Conservation (phyloP, 2,888 invertebrate genomes). For the Apotomis betuletana region DNA sequence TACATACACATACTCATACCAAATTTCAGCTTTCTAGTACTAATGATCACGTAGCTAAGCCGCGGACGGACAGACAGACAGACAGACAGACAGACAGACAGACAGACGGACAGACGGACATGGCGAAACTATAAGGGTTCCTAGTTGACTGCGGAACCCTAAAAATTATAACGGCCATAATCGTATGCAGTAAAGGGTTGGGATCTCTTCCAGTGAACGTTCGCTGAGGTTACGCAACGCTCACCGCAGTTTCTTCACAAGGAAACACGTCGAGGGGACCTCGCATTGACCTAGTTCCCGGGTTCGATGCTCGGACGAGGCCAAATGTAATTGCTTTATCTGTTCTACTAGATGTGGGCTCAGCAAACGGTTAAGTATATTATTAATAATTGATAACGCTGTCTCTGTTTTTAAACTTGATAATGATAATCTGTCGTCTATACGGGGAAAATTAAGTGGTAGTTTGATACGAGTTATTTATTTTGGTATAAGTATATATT, state of each 20-base stretch:
- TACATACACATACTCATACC: too few relatives aligned
- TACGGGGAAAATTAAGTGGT: too few relatives aligned
- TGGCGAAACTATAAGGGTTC: too few relatives aligned
- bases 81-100: too few relatives aligned
- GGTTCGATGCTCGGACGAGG: constrained; percentile 36
- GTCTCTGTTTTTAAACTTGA: not conserved
- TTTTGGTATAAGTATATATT: too few relatives aligned
- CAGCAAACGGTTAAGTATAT: not conserved
- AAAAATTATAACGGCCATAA: too few relatives aligned
- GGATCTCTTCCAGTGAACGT: constrained; percentile 10
- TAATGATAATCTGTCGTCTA: not conserved
- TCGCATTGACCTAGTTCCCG: constrained; percentile 33
- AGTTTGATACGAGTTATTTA: too few relatives aligned
- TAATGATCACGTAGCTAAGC: too few relatives aligned
- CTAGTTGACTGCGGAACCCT: too few relatives aligned
- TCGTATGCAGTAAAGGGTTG: not conserved
- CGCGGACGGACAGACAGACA: too few relatives aligned
- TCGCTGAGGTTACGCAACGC: constrained; percentile 22
- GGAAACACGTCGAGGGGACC: constrained; percentile 33
- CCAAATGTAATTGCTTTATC: constrained; percentile 23
- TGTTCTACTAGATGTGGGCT: constrained; percentile 24
- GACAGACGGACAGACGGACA: too few relatives aligned
- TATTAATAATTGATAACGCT: not conserved
- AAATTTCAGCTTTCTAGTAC: too few relatives aligned
- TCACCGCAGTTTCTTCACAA: constrained; percentile 27